Evolutionary conservation across 1,140 invertebrate species (phyloP), one percentile per base, ranked within the genome.

Genomic region (Ptiloglossa arizonensis): DNA sequence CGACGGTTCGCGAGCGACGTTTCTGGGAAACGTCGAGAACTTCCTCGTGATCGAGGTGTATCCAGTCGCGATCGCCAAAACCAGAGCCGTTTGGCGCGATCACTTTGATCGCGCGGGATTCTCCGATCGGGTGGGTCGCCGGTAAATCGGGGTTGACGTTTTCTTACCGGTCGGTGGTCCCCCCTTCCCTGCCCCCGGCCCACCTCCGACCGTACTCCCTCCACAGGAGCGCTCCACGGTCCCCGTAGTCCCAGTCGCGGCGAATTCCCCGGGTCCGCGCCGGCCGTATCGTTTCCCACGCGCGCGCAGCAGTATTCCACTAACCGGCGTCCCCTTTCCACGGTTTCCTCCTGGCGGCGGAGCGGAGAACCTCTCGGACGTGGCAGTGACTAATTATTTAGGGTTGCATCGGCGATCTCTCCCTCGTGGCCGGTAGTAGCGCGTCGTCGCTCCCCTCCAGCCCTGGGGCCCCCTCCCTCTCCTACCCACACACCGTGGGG

Each of bases 361-460:
- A 80, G 56, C 70, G 68, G 59, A 62, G 86, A 85, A 57, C 38
- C 60, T 74, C 52, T 69, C 73, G 86, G 87, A 91, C 83, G 90
- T 90, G 90, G 89, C 91, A 90, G 89, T 91, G 91, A 91, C 91
- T 92, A 92, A 92, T 92, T 92, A 91, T 92, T 91, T 90, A 90
- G 89, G 89, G 87, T 79, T 90, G 90, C 88, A 60, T 67, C 73
- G 68, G 56, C 59, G 75, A 69, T 79, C 69, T 77, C 62, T 80
- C 68, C 79, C 69, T 73, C 54, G 52, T 76, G 54, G 48, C 46
- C 56, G 54, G 48, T 73, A n/a, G n/a, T n/a, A 60, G 41, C 50
- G 41, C 50, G 63, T 74, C 66, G 27, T 52, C 59, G 85, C 82
- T 74, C 83, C 71, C 71, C 79, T 66, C 38, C 59, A 13, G 71